These are phyloP conservation scores for Tenualosa ilisha DNA, from an alignment of 2,797 vertebrate genomes.

Conservation along the genomic window DNA sequence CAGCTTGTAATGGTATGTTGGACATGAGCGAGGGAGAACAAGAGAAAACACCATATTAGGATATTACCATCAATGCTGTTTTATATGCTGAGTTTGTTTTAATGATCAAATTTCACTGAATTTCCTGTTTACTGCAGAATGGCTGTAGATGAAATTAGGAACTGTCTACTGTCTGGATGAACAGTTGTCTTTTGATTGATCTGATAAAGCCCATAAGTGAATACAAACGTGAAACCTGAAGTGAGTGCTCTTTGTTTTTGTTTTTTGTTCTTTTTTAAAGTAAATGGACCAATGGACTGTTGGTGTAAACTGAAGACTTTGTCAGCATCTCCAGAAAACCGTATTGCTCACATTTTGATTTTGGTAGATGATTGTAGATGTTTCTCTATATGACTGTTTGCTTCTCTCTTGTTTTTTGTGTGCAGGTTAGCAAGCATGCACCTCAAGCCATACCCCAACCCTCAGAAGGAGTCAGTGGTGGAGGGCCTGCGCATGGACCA, in stretches of 20 bases:
- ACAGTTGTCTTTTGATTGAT: not conserved
- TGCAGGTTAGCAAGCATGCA: conserved; percentile 86
- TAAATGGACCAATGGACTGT: too few relatives aligned
- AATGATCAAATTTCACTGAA: not conserved
- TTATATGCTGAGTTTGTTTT: not conserved
- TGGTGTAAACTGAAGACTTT: too few relatives aligned
- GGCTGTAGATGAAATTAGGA: not conserved
- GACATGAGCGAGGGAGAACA: too few relatives aligned
- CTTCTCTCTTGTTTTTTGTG: conserved; percentile 2
- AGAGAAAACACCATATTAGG: too few relatives aligned
- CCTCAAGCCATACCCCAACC: conserved; percentile 84
- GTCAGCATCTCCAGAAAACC: not conserved
- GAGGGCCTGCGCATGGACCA: conserved; percentile 56
- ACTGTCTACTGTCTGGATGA: not conserved
- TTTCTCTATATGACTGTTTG: not conserved
- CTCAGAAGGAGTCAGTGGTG: conserved; percentile 74
- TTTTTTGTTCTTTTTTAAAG: too few relatives aligned
- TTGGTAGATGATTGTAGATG: not conserved
- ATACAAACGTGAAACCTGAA: not conserved
- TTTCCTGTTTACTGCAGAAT: too few relatives aligned
- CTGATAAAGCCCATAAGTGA: not conserved
- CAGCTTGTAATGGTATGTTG: not conserved
- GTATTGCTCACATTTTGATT: not conserved
- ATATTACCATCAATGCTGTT: not conserved
- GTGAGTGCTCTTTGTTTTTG: too few relatives aligned